Evolutionary conservation across 2,113 vertebrate species (phyloP), one percentile per base, ranked within the genome.

Genomic region (Craseonycteris thonglongyai): DNA sequence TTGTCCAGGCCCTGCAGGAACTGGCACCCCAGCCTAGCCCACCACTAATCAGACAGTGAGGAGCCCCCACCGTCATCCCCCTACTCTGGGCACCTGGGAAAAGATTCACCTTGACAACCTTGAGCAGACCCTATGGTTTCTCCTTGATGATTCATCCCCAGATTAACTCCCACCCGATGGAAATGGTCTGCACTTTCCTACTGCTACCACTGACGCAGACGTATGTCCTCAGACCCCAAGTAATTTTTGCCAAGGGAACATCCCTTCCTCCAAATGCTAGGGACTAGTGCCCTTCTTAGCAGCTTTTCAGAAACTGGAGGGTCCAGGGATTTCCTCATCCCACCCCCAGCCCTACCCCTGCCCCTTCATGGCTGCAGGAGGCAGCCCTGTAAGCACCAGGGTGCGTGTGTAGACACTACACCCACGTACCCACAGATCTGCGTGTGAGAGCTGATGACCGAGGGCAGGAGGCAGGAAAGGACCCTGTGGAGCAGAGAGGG

Each of bases 341-440:
- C 58, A n/a, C 3, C 18, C 21, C 21, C 22, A 2, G 11, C 1
- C 47, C 15, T 1, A 0, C 15, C 6, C 35, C 56, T 6, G 2
- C 24, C 7, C 38, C 14, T 42, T 33, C 3, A 18, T 3, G 40
- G 74, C 80, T 30, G 26, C 40, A 35, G 51, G 85, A 35, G 35
- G 61, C 35, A 3, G 65, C 1, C 1, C 0, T 0, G 22, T 35
- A 85, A 18, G 45, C 38, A 22, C 19, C 18, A 35, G 33, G 4
- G 14, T 28, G 35, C 49, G 69, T 10, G 6, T 1, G 12, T 11
- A 22, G 28, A 33, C 2, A 0, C n/a, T 16, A 10, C 2, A 35
- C 47, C 47, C 18, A 19, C 3, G 42, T 28, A 42, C n/a, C 54
- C 3, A 1, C 0, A 1, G 51, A 45, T 13, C 65, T 4, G 7